Percentiles rank a stretch among this genome's conserved stretches.
phyloP scores from a whole-genome alignment of 2,888 invertebrate species.

The Zootermopsis nevadensis region DNA sequence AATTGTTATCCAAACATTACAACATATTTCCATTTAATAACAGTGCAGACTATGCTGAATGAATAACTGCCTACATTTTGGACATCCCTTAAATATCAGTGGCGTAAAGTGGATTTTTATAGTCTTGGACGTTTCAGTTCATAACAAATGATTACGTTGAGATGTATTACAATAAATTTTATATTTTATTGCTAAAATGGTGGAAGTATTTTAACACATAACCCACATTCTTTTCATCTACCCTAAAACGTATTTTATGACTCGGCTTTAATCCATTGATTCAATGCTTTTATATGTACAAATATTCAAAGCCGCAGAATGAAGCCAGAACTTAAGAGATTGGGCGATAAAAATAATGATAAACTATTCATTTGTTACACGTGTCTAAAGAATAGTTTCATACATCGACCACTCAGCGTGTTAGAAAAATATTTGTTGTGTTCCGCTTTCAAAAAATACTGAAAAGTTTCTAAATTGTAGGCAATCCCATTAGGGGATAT shows the following conservation, averaged over 20 bases:
- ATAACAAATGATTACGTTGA: too few relatives aligned
- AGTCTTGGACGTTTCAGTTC: too few relatives aligned
- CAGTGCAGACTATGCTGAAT: too few relatives aligned
- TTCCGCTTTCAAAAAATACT: neutral
- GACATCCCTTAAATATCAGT: too few relatives aligned
- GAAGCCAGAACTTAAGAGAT: neutral
- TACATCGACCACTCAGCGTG: neutral
- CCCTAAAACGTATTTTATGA: neutral
- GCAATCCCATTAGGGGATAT: neutral
- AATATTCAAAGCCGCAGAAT: neutral
- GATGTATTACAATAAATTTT: neutral
- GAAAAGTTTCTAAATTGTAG: conserved; percentile 6
- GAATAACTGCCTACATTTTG: too few relatives aligned
- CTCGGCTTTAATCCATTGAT: conserved; percentile 1
- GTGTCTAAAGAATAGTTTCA: neutral
- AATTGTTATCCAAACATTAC: too few relatives aligned
- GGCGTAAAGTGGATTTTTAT: too few relatives aligned
- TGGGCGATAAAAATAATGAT: conserved; percentile 5
- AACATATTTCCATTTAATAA: too few relatives aligned
- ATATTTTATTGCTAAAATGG: neutral
- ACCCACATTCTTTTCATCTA: too few relatives aligned
- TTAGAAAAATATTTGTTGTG: neutral
- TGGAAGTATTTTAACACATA: too few relatives aligned
- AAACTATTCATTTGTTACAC: neutral
- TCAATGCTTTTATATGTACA: neutral